Evolutionary conservation across 2,888 invertebrate species (phyloP).

Genomic region (Tachina fera): DNA sequence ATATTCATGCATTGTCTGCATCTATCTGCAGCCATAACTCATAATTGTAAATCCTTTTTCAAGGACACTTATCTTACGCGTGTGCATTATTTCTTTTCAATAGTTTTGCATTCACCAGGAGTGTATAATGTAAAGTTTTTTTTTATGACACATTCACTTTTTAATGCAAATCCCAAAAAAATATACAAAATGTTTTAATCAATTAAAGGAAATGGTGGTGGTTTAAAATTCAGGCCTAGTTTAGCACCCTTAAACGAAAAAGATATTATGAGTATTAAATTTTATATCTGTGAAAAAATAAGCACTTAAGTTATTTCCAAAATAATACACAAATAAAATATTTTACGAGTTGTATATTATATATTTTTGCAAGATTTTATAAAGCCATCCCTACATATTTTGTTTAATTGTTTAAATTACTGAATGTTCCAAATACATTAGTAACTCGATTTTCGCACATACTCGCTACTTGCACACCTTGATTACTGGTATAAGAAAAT

Average conservation of each 20-base stretch:
- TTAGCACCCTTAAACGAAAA: constrained; percentile 26
- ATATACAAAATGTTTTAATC: neutral
- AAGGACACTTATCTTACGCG: constrained; percentile 73
- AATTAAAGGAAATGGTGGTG: constrained; percentile 20
- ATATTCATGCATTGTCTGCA: neutral
- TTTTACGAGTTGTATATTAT: no score
- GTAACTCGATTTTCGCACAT: no score
- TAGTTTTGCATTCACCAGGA: constrained; percentile 14
- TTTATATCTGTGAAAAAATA: neutral
- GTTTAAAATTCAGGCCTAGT: constrained; percentile 5
- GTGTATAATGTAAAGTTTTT: neutral
- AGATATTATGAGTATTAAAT: neutral
- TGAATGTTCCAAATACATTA: no score
- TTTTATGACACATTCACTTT: neutral
- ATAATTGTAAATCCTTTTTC: constrained; percentile 66
- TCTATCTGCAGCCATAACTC: neutral
- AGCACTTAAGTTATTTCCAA: neutral
- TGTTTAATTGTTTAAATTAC: no score
- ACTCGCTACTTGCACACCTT: no score
- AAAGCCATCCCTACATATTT: neutral
- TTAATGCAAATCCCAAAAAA: constrained; percentile 37
- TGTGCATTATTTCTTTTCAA: constrained; percentile 64
- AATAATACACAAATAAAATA: neutral
- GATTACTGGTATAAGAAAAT: no score
- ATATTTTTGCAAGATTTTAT: no score